A percentile compares a stretch with the other conserved stretches of the same genome.
phyloP scores from a whole-genome alignment of 2,888 invertebrate species.

The Sisyra nigra region DNA sequence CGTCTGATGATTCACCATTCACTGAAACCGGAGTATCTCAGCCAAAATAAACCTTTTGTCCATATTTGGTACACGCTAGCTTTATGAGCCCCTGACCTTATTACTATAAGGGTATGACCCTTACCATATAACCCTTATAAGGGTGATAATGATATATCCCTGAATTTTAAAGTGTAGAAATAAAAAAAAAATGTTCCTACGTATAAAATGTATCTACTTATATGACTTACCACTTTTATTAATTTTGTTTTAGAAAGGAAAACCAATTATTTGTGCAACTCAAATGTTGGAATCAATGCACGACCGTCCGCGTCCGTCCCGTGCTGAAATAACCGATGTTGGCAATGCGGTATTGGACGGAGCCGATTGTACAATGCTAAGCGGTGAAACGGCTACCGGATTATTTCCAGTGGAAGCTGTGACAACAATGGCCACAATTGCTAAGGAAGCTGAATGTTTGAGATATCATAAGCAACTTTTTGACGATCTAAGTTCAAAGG shows the following conservation, averaged over 20 bases:
- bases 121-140: too few species aligned
- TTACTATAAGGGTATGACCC: too few species aligned
- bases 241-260: slow-evolving; percentile 41
- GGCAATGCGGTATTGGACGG: slow-evolving; percentile 85
- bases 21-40: too few species aligned
- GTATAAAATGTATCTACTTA: slow-evolving; percentile 1
- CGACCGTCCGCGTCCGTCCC: slow-evolving; percentile 56
- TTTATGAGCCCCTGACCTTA: too few species aligned
- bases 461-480: slow-evolving; percentile 67
- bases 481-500: slow-evolving; percentile 45
- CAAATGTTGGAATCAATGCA: slow-evolving; percentile 72
- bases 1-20: too few species aligned
- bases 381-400: slow-evolving; percentile 67
- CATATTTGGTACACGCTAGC: too few species aligned
- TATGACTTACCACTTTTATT: background rate
- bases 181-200: background rate
- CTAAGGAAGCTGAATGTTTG: slow-evolving; percentile 74
- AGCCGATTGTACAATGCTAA: slow-evolving; percentile 74
- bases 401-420: slow-evolving; percentile 57
- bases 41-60: too few species aligned
- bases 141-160: too few species aligned
- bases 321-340: slow-evolving; percentile 75
- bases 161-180: background rate
- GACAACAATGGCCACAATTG: slow-evolving; percentile 53
- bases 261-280: slow-evolving; percentile 76